Percentiles rank a stretch among this genome's conserved stretches.
These are phyloP conservation scores for Eilema caniola DNA, from an alignment of 2,888 invertebrate species.

Conservation along the genomic window DNA sequence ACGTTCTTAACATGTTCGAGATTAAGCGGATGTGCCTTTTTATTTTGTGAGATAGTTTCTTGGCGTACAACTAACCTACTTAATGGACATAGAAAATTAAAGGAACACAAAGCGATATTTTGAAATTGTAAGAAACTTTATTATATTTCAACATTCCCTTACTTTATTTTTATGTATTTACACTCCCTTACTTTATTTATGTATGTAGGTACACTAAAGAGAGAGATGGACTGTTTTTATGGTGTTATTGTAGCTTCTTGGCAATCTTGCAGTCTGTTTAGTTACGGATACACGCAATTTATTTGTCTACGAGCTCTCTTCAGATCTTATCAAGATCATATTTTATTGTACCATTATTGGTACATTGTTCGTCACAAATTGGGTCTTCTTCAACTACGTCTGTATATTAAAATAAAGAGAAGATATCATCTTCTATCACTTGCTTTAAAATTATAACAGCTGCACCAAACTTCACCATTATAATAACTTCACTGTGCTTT, in stretches of 20 bases:
- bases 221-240: background rate
- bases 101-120: background rate
- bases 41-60: too few relatives aligned
- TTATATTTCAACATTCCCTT: too few relatives aligned
- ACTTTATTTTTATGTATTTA: background rate
- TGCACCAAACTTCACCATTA: too few relatives aligned
- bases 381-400: background rate
- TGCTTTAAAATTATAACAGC: too few relatives aligned
- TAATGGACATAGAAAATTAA: too few relatives aligned
- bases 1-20: too few relatives aligned
- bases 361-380: background rate
- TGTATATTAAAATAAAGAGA: too few relatives aligned
- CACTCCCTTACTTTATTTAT: background rate
- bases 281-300: background rate
- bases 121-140: background rate
- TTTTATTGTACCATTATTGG: background rate
- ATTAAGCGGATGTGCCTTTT: background rate
- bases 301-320: background rate
- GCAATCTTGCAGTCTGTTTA: background rate
- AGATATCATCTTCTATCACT: too few relatives aligned
- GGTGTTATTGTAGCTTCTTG: background rate
- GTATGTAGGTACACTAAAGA: too few relatives aligned
- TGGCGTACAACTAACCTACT: too few relatives aligned
- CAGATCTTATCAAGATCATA: background rate
- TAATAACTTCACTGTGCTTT: too few relatives aligned